Evolutionary conservation across 2,888 invertebrate species (phyloP), one percentile per base, ranked within the genome.

Genomic region (Flexamia atlantica): DNA sequence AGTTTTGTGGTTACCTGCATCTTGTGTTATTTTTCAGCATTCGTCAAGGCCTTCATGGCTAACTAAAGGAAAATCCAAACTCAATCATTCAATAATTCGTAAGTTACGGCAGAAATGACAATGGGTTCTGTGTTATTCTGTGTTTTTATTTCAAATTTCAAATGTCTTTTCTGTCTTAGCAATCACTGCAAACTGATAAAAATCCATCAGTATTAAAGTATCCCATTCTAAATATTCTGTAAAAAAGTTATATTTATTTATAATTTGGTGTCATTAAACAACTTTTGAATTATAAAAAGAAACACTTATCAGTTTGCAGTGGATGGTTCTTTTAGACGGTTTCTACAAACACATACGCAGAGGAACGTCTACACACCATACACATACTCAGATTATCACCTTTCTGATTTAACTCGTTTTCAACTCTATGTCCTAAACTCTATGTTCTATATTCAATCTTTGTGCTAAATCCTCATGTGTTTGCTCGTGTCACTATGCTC

Each of bases 31-130:
- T 86, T 88, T 91, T 84, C 92, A 96, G 96, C 95, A 91, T 97
- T 98, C 94, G 94, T 97, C 91, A 94, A 95, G 92, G 95, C 94
- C 93, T 94, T 97, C 94, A 88, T 88, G 87, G 86, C 46, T 46
- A 40, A 23, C 76, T 76, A 76, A 76, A 50, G 57, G n/a, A 17
- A 28, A 79, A 79, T 36, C 53, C 64, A 64, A 64, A 28, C 64
- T 57, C 28, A 53, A 20, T 53, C 79, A 79, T 50, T 36, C 57
- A 20, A 79, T 53, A 53, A 79, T 79, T 79, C 79, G 79, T 79
- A 79, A 79, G 79, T 79, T 79, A 14, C 57, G 53, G 32, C 25
- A 57, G 53, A 53, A 57, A 32, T 32, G 50, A 14, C 25, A 57
- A 36, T 79, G 32, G 57, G 46, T 76, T 79, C 79, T 79, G 79